phyloP scores from a whole-genome alignment of 1,140 invertebrate genomes.

The Drosophila repletoides region DNA sequence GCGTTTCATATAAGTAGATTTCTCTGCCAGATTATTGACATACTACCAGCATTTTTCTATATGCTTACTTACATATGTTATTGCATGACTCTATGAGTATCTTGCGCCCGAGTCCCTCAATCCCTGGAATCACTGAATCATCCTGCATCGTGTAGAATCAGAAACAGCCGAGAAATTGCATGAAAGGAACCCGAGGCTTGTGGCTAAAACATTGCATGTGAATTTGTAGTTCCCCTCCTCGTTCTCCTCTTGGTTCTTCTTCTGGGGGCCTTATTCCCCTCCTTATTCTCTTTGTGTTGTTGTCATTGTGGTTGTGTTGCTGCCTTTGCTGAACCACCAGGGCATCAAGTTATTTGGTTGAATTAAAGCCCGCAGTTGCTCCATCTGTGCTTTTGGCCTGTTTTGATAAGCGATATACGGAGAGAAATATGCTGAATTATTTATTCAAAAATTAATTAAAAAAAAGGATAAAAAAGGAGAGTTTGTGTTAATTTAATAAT shows the following conservation, averaged over 20 bases:
- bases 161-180: slow-evolving; percentile 1
- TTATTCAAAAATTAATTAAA: too few relatives aligned
- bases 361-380: slow-evolving; percentile 67
- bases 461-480: too few relatives aligned
- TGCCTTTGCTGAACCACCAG: slow-evolving; percentile 58
- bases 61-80: slow-evolving; percentile 17
- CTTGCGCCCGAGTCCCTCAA: slow-evolving; percentile 44
- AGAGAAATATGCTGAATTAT: too few relatives aligned
- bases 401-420: slow-evolving; percentile 54
- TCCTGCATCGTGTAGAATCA: not conserved
- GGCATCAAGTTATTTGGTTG: slow-evolving; percentile 72
- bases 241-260: slow-evolving; percentile 5
- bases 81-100: slow-evolving; percentile 28
- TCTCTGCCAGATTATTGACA: slow-evolving; percentile 13
- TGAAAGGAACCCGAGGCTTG: slow-evolving; percentile 3
- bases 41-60: slow-evolving; percentile 1
- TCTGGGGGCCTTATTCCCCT: slow-evolving; percentile 2
- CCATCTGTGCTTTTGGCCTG: slow-evolving; percentile 68
- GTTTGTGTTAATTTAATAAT: too few relatives aligned
- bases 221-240: not conserved
- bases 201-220: slow-evolving; percentile 7
- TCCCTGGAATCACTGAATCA: slow-evolving; percentile 37
- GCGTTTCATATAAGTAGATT: too few relatives aligned
- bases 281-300: slow-evolving; percentile 5
- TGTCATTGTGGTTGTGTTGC: slow-evolving; percentile 15